phyloP scores from a whole-genome alignment of 2,888 invertebrate genomes.

The Thera obeliscata region DNA sequence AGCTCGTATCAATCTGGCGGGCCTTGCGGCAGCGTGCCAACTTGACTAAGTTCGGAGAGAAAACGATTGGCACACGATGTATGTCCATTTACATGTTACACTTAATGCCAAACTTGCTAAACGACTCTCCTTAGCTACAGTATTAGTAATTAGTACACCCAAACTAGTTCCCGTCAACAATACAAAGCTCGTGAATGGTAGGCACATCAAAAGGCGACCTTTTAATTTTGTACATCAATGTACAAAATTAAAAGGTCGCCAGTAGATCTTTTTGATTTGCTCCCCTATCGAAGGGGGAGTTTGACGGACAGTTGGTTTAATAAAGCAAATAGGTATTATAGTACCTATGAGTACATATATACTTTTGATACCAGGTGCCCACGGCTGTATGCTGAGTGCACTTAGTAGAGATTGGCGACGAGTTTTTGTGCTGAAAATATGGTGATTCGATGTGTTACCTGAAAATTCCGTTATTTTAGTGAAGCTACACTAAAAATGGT shows the following conservation, averaged over 20 bases:
- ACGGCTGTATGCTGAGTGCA: background rate
- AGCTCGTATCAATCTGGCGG: background rate
- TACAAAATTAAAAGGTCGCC: too few species aligned
- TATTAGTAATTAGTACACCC: background rate
- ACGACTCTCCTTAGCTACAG: background rate
- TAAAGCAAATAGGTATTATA: constrained; percentile 26
- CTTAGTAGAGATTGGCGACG: background rate
- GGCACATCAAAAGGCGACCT: constrained; percentile 25
- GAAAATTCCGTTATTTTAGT: too few species aligned
- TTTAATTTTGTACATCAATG: constrained; percentile 40
- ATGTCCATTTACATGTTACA: constrained; percentile 5
- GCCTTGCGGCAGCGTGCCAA: constrained; percentile 15
- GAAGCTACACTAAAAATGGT: too few species aligned
- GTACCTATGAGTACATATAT: background rate
- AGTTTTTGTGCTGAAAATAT: background rate
- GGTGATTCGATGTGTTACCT: too few species aligned
- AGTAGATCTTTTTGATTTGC: constrained; percentile 47
- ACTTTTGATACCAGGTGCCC: background rate
- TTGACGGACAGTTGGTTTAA: constrained; percentile 32
- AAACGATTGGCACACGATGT: constrained; percentile 12
- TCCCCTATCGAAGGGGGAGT: constrained; percentile 35
- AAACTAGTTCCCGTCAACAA: background rate
- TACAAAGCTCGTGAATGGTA: constrained; percentile 10
- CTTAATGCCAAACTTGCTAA: constrained; percentile 3
- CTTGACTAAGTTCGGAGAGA: constrained; percentile 14